Evolutionary conservation across 2,113 vertebrate genomes (phyloP).

Genomic region (Halcyon malimbica): DNA sequence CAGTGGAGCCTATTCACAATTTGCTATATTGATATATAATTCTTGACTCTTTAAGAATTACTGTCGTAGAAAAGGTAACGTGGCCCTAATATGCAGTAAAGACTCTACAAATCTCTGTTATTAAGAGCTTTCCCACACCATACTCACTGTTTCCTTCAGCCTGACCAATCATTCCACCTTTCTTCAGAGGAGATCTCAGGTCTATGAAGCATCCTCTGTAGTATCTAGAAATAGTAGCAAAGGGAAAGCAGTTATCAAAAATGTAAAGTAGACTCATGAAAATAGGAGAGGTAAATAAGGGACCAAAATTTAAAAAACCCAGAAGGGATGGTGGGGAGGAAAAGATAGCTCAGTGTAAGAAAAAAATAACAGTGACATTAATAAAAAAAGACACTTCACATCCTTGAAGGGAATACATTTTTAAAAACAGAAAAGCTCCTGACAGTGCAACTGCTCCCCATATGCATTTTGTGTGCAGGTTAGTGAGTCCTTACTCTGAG

Average conservation of each 20-base stretch:
- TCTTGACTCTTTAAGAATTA: background rate
- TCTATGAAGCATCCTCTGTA: background rate
- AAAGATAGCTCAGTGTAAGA: background rate
- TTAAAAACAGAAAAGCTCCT: background rate
- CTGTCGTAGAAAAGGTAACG: background rate
- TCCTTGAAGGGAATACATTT: background rate
- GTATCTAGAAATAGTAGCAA: background rate
- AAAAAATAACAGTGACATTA: background rate
- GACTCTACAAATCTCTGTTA: background rate
- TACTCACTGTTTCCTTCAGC: background rate
- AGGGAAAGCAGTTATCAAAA: background rate
- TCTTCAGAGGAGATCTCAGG: background rate
- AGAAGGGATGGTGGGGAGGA: background rate
- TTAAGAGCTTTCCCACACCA: background rate
- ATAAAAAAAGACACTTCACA: background rate
- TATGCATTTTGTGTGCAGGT: background rate
- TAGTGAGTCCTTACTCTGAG: background rate
- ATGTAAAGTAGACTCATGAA: background rate
- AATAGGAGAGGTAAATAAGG: background rate
- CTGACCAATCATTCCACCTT: background rate
- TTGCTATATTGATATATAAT: background rate
- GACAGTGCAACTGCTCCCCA: background rate
- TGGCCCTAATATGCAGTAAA: background rate
- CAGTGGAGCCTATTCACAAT: background rate
- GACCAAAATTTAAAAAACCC: background rate